Percentiles rank a stretch among this genome's conserved stretches.
Evolutionary conservation across 2,888 invertebrate species (phyloP).

Genomic region (Theodoxus fluviatilis): DNA sequence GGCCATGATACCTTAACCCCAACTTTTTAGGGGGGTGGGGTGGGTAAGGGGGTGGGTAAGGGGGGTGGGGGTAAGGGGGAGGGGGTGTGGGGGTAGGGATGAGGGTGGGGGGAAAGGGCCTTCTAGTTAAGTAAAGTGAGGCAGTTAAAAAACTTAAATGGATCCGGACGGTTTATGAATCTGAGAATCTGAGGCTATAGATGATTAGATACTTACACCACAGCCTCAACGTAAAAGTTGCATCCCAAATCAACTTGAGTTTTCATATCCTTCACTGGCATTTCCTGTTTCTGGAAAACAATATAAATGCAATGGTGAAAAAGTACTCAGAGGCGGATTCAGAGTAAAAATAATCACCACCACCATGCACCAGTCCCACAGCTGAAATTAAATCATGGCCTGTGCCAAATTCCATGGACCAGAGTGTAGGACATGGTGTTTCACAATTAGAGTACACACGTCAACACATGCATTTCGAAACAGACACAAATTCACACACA

Average conservation of each 20-base stretch:
- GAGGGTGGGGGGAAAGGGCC: too few relatives aligned
- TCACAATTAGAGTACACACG: neutral
- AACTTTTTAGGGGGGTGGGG: too few relatives aligned
- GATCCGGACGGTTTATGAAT: neutral
- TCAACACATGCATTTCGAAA: neutral
- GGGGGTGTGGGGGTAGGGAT: too few relatives aligned
- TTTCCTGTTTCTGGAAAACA: constrained; percentile 66
- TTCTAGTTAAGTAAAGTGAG: too few relatives aligned
- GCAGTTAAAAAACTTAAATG: too few relatives aligned
- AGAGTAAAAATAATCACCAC: too few relatives aligned
- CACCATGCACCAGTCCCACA: neutral
- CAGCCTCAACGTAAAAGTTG: constrained; percentile 82
- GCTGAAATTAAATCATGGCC: neutral
- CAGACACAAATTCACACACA: neutral
- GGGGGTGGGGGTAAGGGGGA: too few relatives aligned
- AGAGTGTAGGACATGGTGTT: neutral
- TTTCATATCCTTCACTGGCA: constrained; percentile 71
- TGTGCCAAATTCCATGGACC: neutral
- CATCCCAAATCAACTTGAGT: constrained; percentile 83
- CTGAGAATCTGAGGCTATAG: neutral
- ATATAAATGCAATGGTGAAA: too few relatives aligned
- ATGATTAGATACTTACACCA: constrained; percentile 68
- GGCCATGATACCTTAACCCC: too few relatives aligned
- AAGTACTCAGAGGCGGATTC: too few relatives aligned
- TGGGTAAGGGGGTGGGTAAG: too few relatives aligned